Percentiles rank a stretch among this genome's conserved stretches.
Conservation (phyloP, 2,888 invertebrate genomes). For the Cephus sareptanus region DNA sequence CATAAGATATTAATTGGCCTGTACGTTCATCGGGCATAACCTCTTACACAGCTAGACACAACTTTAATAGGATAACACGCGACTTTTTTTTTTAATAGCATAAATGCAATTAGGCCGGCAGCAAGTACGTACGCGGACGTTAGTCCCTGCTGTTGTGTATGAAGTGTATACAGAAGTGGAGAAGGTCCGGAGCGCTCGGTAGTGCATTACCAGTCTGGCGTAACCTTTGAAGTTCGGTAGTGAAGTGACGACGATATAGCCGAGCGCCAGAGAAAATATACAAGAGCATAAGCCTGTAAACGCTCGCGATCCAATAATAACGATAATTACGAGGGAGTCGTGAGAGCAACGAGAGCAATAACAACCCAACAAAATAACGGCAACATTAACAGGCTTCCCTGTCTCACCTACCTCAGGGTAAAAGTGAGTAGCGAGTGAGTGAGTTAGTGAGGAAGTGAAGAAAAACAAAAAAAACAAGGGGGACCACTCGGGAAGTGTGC, state of each 20-base stretch:
- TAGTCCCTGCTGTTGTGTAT: background rate
- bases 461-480: background rate
- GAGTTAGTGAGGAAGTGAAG: constrained; percentile 23
- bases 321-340: background rate
- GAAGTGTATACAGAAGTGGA: background rate
- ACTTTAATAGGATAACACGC: background rate
- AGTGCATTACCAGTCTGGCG: constrained; percentile 19
- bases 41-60: background rate
- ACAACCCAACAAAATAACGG: background rate
- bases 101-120: background rate
- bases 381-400: background rate
- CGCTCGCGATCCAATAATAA: constrained; percentile 18
- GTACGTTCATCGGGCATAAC: background rate
- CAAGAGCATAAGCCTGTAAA: constrained; percentile 18
- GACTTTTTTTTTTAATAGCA: background rate
- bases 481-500: constrained; percentile 30
- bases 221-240: constrained; percentile 18
- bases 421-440: constrained; percentile 8
- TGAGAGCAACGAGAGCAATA: background rate
- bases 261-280: constrained; percentile 19
- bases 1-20: background rate
- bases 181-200: background rate
- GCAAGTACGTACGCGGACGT: background rate
- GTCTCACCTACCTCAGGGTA: background rate
- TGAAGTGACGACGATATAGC: constrained; percentile 18